phyloP scores from a whole-genome alignment of 2,797 vertebrate genomes.

The Gymnothorax reevesii region DNA sequence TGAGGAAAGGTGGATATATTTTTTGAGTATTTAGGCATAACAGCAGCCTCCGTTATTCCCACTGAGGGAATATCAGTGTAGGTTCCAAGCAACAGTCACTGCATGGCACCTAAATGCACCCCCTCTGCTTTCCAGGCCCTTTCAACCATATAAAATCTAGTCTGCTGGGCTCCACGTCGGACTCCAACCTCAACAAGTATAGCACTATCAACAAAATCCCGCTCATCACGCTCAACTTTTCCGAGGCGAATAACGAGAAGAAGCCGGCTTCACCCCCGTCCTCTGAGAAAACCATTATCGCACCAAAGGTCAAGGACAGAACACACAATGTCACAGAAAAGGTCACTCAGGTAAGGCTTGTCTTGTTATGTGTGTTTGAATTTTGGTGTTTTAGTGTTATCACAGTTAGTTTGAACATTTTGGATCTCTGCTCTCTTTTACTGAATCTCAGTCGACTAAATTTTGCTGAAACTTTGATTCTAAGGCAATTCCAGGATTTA shows the following conservation, averaged over 20 bases:
- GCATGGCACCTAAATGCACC: not conserved
- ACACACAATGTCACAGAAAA: conserved; percentile 98
- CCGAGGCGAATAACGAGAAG: conserved; percentile 92
- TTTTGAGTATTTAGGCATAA: no score
- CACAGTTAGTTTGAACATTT: no score
- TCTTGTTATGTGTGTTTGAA: not conserved
- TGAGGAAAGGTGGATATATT: no score
- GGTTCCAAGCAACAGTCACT: not conserved
- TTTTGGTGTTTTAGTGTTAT: no score
- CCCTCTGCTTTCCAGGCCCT: conserved; percentile 74
- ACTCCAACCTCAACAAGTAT: conserved; percentile 98
- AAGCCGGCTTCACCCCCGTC: conserved; percentile 90
- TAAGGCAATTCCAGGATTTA: no score
- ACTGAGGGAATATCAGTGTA: not conserved
- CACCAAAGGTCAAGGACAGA: conserved; percentile 95
- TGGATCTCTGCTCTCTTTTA: no score
- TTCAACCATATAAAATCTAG: conserved; percentile 98
- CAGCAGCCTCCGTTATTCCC: not conserved
- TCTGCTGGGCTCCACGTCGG: conserved; percentile 93
- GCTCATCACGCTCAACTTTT: conserved; percentile 97
- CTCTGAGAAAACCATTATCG: conserved; percentile 96
- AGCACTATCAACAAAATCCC: conserved; percentile 99
- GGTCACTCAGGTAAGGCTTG: conserved; percentile 90
- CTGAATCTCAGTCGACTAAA: no score
- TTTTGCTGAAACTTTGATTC: no score